Conservation (phyloP, 1,140 invertebrate genomes). For the Drosophila sp. region DNA sequence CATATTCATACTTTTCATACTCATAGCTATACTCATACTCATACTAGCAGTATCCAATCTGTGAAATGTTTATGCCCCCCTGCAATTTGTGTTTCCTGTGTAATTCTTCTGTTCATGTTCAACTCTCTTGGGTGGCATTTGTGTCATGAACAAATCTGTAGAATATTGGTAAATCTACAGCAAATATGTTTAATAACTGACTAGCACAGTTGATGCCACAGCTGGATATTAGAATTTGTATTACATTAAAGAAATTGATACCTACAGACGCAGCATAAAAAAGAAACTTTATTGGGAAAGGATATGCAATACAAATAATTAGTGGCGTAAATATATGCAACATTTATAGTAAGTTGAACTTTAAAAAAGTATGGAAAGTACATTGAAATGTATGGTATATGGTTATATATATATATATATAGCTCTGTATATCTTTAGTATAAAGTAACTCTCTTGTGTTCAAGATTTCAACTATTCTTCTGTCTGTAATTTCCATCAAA, state of each 20-base stretch:
- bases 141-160: slow-evolving; percentile 5
- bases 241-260: not conserved
- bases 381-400: no score
- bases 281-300: not conserved
- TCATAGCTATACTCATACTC: not conserved
- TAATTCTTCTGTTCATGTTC: slow-evolving; percentile 15
- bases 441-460: no score
- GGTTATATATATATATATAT: no score
- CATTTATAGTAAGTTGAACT: no score
- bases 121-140: slow-evolving; percentile 20
- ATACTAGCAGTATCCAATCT: slow-evolving; percentile 3
- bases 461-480: no score
- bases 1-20: not conserved
- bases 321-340: no score
- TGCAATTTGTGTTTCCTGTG: slow-evolving; percentile 32
- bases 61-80: not conserved
- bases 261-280: not conserved
- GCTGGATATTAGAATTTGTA: not conserved
- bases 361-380: no score
- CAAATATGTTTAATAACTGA: slow-evolving; percentile 8
- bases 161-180: slow-evolving; percentile 24
- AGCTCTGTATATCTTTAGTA: no score
- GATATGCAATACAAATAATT: no score
- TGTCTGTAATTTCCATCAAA: not conserved
- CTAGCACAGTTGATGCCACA: not conserved